Percentiles rank a stretch among this genome's conserved stretches.
Evolutionary conservation across 1,140 invertebrate genomes (phyloP).

Genomic region (Orussus abietinus): DNA sequence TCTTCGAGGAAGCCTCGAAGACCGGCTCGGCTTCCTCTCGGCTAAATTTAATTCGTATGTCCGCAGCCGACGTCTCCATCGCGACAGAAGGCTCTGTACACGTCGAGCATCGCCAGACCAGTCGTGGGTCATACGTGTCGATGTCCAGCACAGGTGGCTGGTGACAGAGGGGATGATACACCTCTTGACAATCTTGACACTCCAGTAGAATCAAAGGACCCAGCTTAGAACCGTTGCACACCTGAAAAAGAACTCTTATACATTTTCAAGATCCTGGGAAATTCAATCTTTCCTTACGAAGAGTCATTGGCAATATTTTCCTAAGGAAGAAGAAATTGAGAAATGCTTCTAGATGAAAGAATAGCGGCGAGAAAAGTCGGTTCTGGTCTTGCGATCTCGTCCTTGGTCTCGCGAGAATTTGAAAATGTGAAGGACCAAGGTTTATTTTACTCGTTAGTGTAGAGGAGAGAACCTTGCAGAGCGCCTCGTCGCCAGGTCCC

Average conservation of each 20-base stretch:
- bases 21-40: too few relatives aligned
- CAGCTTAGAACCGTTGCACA: slow-evolving; percentile 34
- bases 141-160: slow-evolving; percentile 31
- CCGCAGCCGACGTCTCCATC: too few relatives aligned
- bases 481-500: slow-evolving; percentile 20
- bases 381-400: too few relatives aligned
- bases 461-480: slow-evolving; percentile 28
- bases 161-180: slow-evolving; percentile 35
- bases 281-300: not conserved
- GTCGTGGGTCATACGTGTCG: slow-evolving; percentile 27
- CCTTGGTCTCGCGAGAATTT: too few relatives aligned
- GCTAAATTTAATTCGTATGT: too few relatives aligned
- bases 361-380: too few relatives aligned
- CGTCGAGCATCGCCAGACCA: slow-evolving; percentile 35
- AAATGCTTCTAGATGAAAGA: slow-evolving; percentile 12
- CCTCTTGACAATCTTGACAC: slow-evolving; percentile 33
- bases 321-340: not conserved
- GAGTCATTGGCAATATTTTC: not conserved
- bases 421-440: too few relatives aligned
- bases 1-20: too few relatives aligned
- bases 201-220: slow-evolving; percentile 33
- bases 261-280: not conserved
- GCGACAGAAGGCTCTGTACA: too few relatives aligned
- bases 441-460: too few relatives aligned
- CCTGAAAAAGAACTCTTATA: slow-evolving; percentile 21